Base-by-base conservation (phyloP, 1,140 invertebrate species). In the Orchestia grillus region DNA sequence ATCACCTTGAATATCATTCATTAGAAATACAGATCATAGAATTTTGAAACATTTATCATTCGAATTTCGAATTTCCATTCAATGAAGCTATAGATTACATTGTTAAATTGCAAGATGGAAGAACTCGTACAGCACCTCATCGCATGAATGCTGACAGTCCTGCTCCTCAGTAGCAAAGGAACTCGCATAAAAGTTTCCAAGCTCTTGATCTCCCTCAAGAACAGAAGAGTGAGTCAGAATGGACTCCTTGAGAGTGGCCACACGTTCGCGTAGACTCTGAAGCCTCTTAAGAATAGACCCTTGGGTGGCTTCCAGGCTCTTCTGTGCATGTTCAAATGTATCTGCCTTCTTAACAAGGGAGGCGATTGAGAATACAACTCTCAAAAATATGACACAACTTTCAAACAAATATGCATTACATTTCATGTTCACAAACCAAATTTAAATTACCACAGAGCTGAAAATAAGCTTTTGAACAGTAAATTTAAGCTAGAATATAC, bases 241-340 rank as follows among this genome's bases (percentile, higher is more conserved):
- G 4, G 88, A 42, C 15, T 90, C 88, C 88, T 90, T 90, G 41
- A 90, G 88, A 90, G 88, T 44, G 11, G 41, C 41, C n/a, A 90
- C 88, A 90, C 88, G 88, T 16, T 90, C 88, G 16, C 88, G 88
- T 15, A 90, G 88, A 90, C 4, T 90, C n/a, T 90, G 88, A 90
- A 90, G 88, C 41, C 43, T 41, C 41, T 90, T 43, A 41, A 90
- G 4, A 42, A 90, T 28, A 41, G 43, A 41, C 43, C 36, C 88
- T 90, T 90, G 88, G 15, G 11, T 44, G n/a, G 88, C n/a, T 44
- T 90, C 88, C 88, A 90, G 28, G 41, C 28, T 90, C 36, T 90
- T 90, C 36, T 43, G 88, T 3, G 88, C 88, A 90, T 28, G 8
- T 90, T 90, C 88, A 41, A 90, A 90, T 6, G 88, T 90, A 44